These are phyloP conservation scores for Drosophila elegans DNA, from an alignment of 1,140 invertebrate genomes.

Conservation along the genomic window DNA sequence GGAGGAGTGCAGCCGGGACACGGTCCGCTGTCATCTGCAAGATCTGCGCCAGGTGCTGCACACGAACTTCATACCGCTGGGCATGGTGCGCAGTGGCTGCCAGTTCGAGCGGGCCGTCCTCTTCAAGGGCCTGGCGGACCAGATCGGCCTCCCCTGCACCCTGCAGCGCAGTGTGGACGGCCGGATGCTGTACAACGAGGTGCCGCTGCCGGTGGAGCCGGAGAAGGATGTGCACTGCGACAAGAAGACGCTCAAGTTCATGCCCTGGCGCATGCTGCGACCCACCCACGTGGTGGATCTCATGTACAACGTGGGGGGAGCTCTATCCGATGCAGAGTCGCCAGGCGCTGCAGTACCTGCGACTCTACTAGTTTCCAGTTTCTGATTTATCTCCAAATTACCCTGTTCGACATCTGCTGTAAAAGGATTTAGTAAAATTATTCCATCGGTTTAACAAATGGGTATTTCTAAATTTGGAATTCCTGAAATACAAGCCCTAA, in stretches of 20 bases:
- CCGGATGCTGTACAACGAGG: constrained; percentile 87
- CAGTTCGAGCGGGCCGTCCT: constrained; percentile 88
- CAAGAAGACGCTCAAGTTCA: constrained; percentile 72
- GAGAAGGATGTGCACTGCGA: constrained; percentile 74
- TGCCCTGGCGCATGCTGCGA: constrained; percentile 86
- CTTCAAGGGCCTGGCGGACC: constrained; percentile 89
- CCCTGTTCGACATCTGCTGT: background rate
- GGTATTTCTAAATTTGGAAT: too few species aligned
- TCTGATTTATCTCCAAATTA: constrained; percentile 26
- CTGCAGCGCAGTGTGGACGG: constrained; percentile 86
- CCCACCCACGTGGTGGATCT: constrained; percentile 88
- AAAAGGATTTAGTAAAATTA: background rate
- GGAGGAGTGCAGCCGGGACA: constrained; percentile 84
- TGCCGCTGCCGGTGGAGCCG: constrained; percentile 86
- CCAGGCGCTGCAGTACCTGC: constrained; percentile 79
- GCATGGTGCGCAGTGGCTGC: constrained; percentile 87
- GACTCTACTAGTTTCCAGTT: constrained; percentile 48
- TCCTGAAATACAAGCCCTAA: too few species aligned
- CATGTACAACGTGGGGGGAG: constrained; percentile 86
- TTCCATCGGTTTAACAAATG: background rate
- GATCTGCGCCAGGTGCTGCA: constrained; percentile 70
- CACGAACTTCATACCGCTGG: constrained; percentile 87
- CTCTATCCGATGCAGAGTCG: constrained; percentile 85
- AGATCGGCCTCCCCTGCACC: constrained; percentile 87
- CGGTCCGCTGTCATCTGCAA: constrained; percentile 84